Conservation (phyloP, 2,797 vertebrate species). For the Schizopygopsis pylzovi region DNA sequence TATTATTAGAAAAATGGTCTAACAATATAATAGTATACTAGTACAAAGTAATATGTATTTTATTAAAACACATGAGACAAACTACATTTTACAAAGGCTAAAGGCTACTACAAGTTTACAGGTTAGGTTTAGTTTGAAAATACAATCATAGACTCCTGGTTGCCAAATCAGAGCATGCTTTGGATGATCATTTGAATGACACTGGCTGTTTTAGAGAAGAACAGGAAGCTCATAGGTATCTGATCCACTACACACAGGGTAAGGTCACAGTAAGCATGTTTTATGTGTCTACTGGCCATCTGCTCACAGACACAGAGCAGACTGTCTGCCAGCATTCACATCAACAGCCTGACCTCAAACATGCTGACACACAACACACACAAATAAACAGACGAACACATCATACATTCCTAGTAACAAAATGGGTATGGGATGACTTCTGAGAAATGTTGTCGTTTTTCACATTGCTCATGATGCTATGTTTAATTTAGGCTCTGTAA, state of each 20-base stretch:
- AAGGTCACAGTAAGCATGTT: background rate
- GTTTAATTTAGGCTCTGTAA: background rate
- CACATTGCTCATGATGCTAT: background rate
- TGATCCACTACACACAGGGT: background rate
- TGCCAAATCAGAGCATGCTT: background rate
- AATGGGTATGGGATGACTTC: background rate
- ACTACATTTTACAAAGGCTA: background rate
- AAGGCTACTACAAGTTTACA: background rate
- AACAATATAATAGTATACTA: too few relatives aligned
- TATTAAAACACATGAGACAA: background rate
- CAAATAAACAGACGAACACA: conserved; percentile 1
- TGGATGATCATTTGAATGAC: background rate
- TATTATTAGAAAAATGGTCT: background rate
- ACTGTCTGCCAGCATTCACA: conserved; percentile 17
- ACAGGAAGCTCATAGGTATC: background rate
- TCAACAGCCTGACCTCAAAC: conserved; percentile 12
- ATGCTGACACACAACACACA: conserved; percentile 8
- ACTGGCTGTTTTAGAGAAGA: background rate
- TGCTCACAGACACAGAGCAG: background rate
- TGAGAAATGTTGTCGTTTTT: background rate
- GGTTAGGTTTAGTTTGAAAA: too few relatives aligned
- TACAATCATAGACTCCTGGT: too few relatives aligned
- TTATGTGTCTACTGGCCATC: background rate
- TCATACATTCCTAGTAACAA: background rate
- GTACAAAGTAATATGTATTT: too few relatives aligned